A percentile compares a stretch with the other conserved stretches of the same genome.
Evolutionary conservation across 1,140 invertebrate species (phyloP).

Genomic region (Micrasema minimum): DNA sequence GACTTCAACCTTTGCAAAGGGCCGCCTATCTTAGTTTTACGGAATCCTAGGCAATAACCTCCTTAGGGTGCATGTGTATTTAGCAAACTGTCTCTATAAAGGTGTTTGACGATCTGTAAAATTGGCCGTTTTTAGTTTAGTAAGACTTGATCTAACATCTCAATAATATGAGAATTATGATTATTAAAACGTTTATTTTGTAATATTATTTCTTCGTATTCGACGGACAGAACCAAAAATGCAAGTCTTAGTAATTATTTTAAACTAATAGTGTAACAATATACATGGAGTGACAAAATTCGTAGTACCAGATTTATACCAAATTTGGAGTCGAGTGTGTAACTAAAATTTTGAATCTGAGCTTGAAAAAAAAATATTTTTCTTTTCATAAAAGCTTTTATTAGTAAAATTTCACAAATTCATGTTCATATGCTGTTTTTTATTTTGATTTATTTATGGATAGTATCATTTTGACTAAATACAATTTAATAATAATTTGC

Average conservation of each 20-base stretch:
- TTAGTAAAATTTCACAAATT: too few relatives aligned
- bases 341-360: too few relatives aligned
- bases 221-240: neutral
- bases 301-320: too few relatives aligned
- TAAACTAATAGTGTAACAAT: neutral
- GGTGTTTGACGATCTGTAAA: constrained; percentile 31
- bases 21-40: constrained; percentile 5
- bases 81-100: constrained; percentile 17
- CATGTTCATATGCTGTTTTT: too few relatives aligned
- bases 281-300: neutral
- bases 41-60: constrained; percentile 21
- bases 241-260: neutral
- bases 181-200: neutral
- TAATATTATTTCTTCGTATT: neutral
- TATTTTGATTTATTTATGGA: too few relatives aligned
- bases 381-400: too few relatives aligned
- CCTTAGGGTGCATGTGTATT: constrained; percentile 30
- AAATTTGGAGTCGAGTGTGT: too few relatives aligned
- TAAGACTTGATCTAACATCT: constrained; percentile 2
- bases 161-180: neutral
- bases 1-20: constrained; percentile 22
- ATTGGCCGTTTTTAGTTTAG: neutral
- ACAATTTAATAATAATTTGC: too few relatives aligned
- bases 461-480: too few relatives aligned
- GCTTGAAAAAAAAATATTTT: too few relatives aligned